Evolutionary conservation across 2,888 invertebrate genomes (phyloP).

Genomic region (Sicus ferrugineus): DNA sequence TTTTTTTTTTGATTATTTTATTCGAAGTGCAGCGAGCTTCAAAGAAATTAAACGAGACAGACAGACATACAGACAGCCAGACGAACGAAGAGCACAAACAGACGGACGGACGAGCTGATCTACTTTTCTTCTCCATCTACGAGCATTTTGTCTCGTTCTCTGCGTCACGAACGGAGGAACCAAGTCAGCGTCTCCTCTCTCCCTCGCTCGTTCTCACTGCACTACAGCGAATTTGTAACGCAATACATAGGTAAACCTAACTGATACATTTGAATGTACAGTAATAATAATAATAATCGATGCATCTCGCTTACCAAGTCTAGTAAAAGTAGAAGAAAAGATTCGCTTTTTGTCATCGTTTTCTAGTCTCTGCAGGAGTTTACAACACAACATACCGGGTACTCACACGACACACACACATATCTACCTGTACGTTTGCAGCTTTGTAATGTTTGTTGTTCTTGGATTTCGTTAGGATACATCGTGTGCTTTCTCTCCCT

Average conservation of each 20-base stretch:
- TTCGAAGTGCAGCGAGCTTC: too few relatives aligned
- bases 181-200: too few relatives aligned
- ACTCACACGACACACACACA: background rate
- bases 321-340: background rate
- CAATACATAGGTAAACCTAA: background rate
- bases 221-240: background rate
- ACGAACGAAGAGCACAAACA: too few relatives aligned
- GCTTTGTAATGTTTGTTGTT: slow-evolving; percentile 16
- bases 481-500: slow-evolving; percentile 14
- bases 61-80: too few relatives aligned
- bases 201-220: background rate
- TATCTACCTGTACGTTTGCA: background rate
- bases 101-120: too few relatives aligned
- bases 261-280: background rate
- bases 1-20: too few relatives aligned
- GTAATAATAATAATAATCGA: too few relatives aligned
- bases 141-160: too few relatives aligned
- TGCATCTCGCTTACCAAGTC: background rate
- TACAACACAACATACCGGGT: background rate
- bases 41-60: too few relatives aligned
- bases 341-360: background rate
- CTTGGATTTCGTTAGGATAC: slow-evolving; percentile 25
- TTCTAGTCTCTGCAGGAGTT: background rate
- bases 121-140: too few relatives aligned
- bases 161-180: too few relatives aligned